Evolutionary conservation across 2,113 vertebrate genomes (phyloP).

Genomic region (Triplophysa siluroides): DNA sequence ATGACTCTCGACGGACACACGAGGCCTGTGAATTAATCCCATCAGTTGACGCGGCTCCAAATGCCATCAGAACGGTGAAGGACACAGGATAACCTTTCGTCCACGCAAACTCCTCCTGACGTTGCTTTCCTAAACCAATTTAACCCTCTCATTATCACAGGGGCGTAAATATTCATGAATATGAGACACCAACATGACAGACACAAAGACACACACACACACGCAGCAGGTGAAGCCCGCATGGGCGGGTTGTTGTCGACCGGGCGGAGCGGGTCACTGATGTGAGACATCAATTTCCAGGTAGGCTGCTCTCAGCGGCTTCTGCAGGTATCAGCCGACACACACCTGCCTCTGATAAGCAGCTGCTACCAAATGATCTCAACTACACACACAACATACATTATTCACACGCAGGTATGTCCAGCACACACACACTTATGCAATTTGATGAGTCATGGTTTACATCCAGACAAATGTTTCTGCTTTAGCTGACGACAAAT

Average conservation of each 20-base stretch:
- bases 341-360: slow-evolving; percentile 80
- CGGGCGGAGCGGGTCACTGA: slow-evolving; percentile 72
- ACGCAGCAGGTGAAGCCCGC: slow-evolving; percentile 2
- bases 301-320: slow-evolving; percentile 79
- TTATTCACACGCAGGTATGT: slow-evolving; percentile 47
- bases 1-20: slow-evolving; percentile 43
- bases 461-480: slow-evolving; percentile 1
- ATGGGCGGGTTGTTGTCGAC: slow-evolving; percentile 57
- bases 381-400: slow-evolving; percentile 43
- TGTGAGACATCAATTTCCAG: slow-evolving; percentile 85
- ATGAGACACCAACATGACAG: slow-evolving; percentile 7
- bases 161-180: slow-evolving; percentile 25
- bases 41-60: slow-evolving; percentile 67
- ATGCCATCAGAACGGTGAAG: slow-evolving; percentile 75
- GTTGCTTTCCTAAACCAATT: slow-evolving; percentile 8
- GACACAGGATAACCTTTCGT: slow-evolving; percentile 73
- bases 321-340: slow-evolving; percentile 78
- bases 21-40: slow-evolving; percentile 70
- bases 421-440: slow-evolving; percentile 54
- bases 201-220: slow-evolving; percentile 25
- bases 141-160: slow-evolving; percentile 29
- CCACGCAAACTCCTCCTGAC: slow-evolving; percentile 31
- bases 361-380: slow-evolving; percentile 76
- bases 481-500: slow-evolving; percentile 10
- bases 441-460: slow-evolving; percentile 1